phyloP scores from a whole-genome alignment of 2,113 vertebrate genomes.

The Centropus bengalensis region DNA sequence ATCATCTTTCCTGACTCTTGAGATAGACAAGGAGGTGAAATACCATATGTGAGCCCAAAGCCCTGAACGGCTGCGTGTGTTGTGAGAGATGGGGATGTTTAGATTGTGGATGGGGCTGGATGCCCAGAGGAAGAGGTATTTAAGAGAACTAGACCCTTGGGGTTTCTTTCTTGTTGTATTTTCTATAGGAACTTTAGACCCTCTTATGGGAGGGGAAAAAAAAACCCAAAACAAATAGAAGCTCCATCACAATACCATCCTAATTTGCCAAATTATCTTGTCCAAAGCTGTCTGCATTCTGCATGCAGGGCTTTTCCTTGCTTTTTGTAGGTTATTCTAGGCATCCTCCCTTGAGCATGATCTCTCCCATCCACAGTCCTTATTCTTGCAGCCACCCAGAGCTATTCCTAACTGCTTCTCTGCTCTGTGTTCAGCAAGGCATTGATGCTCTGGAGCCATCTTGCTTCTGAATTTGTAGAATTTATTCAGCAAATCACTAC shows the following conservation, averaged over 20 bases:
- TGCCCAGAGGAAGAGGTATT: neutral
- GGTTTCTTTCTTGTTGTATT: neutral
- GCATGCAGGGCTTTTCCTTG: neutral
- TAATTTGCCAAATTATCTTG: neutral
- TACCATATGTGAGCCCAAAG: neutral
- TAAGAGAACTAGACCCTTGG: neutral
- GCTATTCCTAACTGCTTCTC: neutral
- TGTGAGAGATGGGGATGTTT: neutral
- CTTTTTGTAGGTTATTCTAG: neutral
- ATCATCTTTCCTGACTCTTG: neutral
- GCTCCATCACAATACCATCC: neutral
- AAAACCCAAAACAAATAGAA: neutral
- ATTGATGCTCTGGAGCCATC: neutral
- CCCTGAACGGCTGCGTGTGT: neutral
- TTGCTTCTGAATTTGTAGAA: neutral
- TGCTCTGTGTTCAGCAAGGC: neutral
- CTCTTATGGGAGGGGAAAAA: neutral
- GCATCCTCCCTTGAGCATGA: neutral
- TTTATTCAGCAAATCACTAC: neutral
- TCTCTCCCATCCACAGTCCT: neutral
- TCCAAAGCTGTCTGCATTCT: neutral
- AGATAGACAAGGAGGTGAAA: neutral
- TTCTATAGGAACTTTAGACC: neutral
- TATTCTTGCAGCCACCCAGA: neutral
- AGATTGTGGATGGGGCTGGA: neutral